A percentile compares a stretch with the other conserved stretches of the same genome.
These are phyloP conservation scores for Hydrotaea cyrtoneurina DNA, from an alignment of 2,888 invertebrate genomes.

Conservation along the genomic window DNA sequence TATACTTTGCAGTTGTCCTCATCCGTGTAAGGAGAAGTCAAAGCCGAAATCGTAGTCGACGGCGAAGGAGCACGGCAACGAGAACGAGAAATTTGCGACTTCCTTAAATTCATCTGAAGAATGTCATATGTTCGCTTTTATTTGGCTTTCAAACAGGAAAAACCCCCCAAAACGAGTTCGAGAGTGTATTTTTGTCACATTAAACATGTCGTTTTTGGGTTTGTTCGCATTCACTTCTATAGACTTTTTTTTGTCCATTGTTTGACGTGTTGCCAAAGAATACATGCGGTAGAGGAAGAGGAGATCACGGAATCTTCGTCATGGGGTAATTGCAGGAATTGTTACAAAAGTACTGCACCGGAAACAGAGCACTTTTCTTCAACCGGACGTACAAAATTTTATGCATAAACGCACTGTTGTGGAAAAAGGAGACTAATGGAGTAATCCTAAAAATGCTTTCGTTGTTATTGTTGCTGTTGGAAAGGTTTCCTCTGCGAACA, in stretches of 20 bases:
- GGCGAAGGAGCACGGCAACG: no score
- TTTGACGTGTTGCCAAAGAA: constrained; percentile 61
- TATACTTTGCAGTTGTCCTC: constrained; percentile 5
- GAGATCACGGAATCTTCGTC: constrained; percentile 7
- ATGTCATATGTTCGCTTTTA: constrained; percentile 30
- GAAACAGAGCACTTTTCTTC: constrained; percentile 68
- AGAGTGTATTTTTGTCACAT: constrained; percentile 56
- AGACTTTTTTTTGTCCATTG: constrained; percentile 17
- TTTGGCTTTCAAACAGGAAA: constrained; percentile 12
- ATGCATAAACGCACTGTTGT: constrained; percentile 65
- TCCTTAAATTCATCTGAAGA: constrained; percentile 31
- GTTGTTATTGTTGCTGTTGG: neutral
- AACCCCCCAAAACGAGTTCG: neutral
- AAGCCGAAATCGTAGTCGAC: no score
- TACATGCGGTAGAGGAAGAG: neutral
- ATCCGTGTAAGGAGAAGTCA: neutral
- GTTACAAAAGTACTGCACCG: constrained; percentile 66
- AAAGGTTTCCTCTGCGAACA: neutral
- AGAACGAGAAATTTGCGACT: constrained; percentile 30
- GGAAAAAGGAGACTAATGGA: constrained; percentile 52
- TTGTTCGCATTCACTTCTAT: constrained; percentile 35
- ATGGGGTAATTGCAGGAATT: constrained; percentile 65
- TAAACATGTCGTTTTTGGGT: constrained; percentile 41
- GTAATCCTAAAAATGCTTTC: constrained; percentile 21
- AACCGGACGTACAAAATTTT: constrained; percentile 67